Conservation (phyloP, 2,113 vertebrate species). For the Cyrtonyx montezumae region DNA sequence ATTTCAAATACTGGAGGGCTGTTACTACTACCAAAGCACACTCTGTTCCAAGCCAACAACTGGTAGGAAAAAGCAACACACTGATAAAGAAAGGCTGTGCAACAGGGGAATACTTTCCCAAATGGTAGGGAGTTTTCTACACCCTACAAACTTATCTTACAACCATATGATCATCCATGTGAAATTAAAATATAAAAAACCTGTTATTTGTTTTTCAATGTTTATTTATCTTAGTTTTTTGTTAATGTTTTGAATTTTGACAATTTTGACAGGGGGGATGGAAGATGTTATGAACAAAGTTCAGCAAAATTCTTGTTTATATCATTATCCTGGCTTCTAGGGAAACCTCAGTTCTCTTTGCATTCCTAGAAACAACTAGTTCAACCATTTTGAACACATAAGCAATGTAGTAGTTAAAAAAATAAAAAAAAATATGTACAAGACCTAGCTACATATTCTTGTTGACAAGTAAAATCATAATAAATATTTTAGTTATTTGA, state of each 20-base stretch:
- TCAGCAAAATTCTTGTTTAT: background rate
- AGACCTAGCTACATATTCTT: background rate
- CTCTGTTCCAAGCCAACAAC: background rate
- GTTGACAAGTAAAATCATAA: background rate
- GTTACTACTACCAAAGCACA: background rate
- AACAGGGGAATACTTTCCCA: background rate
- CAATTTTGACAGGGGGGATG: background rate
- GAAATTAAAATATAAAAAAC: background rate
- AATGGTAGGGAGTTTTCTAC: background rate
- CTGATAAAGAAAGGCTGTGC: background rate
- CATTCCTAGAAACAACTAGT: background rate
- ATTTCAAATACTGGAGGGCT: background rate
- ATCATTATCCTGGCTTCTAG: background rate
- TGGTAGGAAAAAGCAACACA: background rate
- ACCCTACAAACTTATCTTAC: background rate
- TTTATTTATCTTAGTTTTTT: background rate
- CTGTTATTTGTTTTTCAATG: background rate
- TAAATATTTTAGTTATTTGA: background rate
- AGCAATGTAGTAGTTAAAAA: background rate
- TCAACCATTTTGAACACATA: background rate
- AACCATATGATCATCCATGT: background rate
- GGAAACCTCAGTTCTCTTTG: background rate
- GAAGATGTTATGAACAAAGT: background rate
- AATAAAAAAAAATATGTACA: background rate
- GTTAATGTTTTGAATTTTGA: background rate